These are phyloP conservation scores for Amphipyra tragopoginis DNA, from an alignment of 2,888 invertebrate species.

Conservation along the genomic window DNA sequence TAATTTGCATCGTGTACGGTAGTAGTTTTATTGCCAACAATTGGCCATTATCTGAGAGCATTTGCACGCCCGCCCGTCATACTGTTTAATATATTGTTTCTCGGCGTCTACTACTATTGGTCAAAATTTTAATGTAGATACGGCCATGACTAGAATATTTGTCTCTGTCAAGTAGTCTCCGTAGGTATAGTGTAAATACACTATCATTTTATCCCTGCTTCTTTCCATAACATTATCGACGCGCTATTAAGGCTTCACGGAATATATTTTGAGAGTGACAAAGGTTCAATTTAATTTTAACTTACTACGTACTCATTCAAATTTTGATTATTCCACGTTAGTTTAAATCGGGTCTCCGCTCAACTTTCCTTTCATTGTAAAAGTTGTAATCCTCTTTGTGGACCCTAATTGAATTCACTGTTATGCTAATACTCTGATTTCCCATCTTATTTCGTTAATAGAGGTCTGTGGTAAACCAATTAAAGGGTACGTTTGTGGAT, in stretches of 20 bases:
- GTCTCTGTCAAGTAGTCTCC: neutral
- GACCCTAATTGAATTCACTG: constrained; percentile 89
- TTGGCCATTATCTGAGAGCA: constrained; percentile 77
- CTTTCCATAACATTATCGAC: constrained; percentile 13
- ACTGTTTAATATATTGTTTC: constrained; percentile 74
- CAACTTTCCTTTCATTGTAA: constrained; percentile 89
- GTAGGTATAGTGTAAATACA: constrained; percentile 9
- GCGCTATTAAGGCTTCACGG: constrained; percentile 22
- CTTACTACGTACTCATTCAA: constrained; percentile 81
- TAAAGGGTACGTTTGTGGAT: constrained; percentile 88
- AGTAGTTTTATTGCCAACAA: constrained; percentile 81
- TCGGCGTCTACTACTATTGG: constrained; percentile 54
- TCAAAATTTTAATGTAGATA: constrained; percentile 36
- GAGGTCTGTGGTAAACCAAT: constrained; percentile 89
- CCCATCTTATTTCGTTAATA: constrained; percentile 90
- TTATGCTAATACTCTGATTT: constrained; percentile 90
- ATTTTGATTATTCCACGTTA: constrained; percentile 87
- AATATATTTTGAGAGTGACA: constrained; percentile 44
- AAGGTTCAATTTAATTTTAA: constrained; percentile 80
- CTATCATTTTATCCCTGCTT: constrained; percentile 5
- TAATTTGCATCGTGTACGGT: constrained; percentile 80
- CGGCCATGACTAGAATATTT: constrained; percentile 5
- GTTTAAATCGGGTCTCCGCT: constrained; percentile 83
- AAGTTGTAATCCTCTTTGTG: constrained; percentile 90
- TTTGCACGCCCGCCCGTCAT: constrained; percentile 77